Evolutionary conservation across 2,113 vertebrate genomes (phyloP).

Genomic region (Propithecus coquereli): DNA sequence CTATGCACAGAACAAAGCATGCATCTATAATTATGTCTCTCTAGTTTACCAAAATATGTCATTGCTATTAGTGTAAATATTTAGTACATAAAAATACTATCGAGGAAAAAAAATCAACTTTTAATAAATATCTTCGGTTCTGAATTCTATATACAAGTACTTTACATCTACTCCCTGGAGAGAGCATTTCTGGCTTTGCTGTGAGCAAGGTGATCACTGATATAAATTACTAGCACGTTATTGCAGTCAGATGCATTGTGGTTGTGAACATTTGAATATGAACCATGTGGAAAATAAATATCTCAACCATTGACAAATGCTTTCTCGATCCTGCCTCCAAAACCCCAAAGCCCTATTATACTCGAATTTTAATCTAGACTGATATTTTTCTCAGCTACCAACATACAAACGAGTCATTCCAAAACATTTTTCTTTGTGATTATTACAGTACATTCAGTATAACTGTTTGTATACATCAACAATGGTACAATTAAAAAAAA

Average conservation of each 20-base stretch:
- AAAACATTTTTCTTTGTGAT: neutral
- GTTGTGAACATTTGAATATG: conserved; percentile 75
- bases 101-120: conserved; percentile 80
- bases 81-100: conserved; percentile 83
- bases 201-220: conserved; percentile 75
- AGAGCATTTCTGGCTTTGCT: conserved; percentile 79
- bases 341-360: conserved; percentile 14
- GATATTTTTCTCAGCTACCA: conserved; percentile 24
- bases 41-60: conserved; percentile 67
- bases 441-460: conserved; percentile 15
- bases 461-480: neutral
- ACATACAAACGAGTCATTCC: neutral
- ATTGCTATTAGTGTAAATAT: conserved; percentile 76
- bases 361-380: neutral
- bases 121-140: conserved; percentile 95
- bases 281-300: conserved; percentile 83
- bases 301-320: conserved; percentile 61
- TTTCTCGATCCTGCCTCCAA: conserved; percentile 53
- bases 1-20: conserved; percentile 60
- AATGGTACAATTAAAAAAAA: neutral
- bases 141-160: conserved; percentile 92
- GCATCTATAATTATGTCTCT: conserved; percentile 60
- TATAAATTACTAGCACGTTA: conserved; percentile 79
- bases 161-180: conserved; percentile 86
- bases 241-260: conserved; percentile 91